Evolutionary conservation across 2,797 vertebrate genomes (phyloP).

Genomic region (Chiloscyllium punctatum): DNA sequence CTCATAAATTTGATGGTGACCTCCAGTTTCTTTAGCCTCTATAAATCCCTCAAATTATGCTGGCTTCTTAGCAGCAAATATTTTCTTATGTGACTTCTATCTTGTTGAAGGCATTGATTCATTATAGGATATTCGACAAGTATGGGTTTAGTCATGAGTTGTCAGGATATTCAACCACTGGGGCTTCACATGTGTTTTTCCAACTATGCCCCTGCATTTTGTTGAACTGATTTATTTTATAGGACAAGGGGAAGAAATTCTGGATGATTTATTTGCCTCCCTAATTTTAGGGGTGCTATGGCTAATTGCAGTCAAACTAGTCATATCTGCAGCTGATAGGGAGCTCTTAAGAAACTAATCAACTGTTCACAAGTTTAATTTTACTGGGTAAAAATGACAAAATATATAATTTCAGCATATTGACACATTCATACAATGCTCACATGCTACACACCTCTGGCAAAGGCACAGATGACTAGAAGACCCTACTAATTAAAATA

Average conservation of each 20-base stretch:
- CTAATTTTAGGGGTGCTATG: too few relatives aligned
- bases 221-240: neutral
- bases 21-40: constrained; percentile 28
- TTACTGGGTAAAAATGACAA: neutral
- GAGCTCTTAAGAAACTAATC: neutral
- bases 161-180: neutral
- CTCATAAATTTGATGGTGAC: constrained; percentile 34
- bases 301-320: neutral
- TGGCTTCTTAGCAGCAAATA: constrained; percentile 3
- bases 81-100: neutral
- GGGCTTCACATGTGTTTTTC: neutral
- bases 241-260: neutral
- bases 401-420: neutral
- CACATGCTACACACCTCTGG: neutral
- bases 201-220: neutral
- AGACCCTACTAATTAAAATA: neutral
- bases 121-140: neutral
- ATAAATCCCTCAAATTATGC: constrained; percentile 28
- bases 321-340: neutral
- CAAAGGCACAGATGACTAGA: neutral
- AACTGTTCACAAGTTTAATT: neutral
- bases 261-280: neutral
- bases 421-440: neutral
- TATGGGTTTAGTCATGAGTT: neutral
- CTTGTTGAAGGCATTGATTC: neutral